Percentiles rank a stretch among this genome's conserved stretches.
Conservation (phyloP, 2,888 invertebrate genomes). For the Rosalia funebris region DNA sequence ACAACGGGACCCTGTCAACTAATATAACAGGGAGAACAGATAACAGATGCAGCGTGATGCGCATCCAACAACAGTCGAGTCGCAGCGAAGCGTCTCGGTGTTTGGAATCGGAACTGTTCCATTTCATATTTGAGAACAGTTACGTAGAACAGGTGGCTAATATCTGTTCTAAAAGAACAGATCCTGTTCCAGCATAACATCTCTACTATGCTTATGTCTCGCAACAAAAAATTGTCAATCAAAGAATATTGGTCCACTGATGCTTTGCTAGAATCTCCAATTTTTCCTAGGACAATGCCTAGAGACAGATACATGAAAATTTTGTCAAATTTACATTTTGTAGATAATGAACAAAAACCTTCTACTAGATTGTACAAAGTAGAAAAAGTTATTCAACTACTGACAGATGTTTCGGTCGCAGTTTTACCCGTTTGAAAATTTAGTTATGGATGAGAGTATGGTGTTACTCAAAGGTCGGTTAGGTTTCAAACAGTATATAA, state of each 20-base stretch:
- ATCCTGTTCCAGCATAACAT: neutral
- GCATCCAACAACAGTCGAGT: no score
- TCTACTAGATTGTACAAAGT: conserved; percentile 17
- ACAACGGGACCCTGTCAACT: no score
- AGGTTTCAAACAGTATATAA: conserved; percentile 22
- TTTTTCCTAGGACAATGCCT: conserved; percentile 13
- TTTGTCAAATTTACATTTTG: conserved; percentile 1
- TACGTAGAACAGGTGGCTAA: no score
- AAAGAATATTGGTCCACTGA: conserved; percentile 17
- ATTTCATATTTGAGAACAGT: no score
- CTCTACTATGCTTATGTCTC: conserved; percentile 22
- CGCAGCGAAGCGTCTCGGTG: no score
- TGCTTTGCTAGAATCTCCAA: conserved; percentile 9
- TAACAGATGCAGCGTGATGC: no score
- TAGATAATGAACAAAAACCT: conserved; percentile 8
- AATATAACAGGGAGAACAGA: no score
- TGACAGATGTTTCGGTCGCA: neutral
- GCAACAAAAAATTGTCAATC: conserved; percentile 16
- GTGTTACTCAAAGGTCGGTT: conserved; percentile 18
- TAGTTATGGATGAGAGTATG: conserved; percentile 19
- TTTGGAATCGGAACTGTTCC: no score
- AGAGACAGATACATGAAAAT: conserved; percentile 13
- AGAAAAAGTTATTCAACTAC: neutral
- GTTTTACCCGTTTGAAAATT: conserved; percentile 11
- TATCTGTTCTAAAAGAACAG: neutral